Evolutionary conservation across 53 echinoderm and acorn worm genomes (phyloP), one percentile per base, ranked within the genome.

Genomic region (Apostichopus leukothele): DNA sequence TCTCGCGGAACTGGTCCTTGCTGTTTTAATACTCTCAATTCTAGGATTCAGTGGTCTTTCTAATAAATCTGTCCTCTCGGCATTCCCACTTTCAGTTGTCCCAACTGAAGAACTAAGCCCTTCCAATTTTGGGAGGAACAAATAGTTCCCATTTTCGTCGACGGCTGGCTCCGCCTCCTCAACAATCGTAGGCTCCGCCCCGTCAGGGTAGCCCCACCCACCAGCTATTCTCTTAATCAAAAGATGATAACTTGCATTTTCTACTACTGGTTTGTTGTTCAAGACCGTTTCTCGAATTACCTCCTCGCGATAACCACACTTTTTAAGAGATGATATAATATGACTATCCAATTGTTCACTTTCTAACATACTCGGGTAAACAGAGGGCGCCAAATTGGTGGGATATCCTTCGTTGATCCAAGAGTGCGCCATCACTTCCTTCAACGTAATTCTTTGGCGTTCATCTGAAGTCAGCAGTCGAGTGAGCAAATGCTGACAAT

Each of bases 331-430:
- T 13, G 84, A 80, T 73, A 96, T 66, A 26, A 94, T 78, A 20
- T 88, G 75, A 12, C 60, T 26, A 76, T 93, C 90, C 3, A 93
- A 55, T 23, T 89, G 53, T 4, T 88, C 89, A 5, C 81, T 88
- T 4, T 74, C 53, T 12, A 87, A 57, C 53, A 90, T 83, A 50
- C 66, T 85, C 12, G 94, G 88, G 83, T 83, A 91, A 50, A 54
- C 73, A 13, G 89, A 86, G 8, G 96, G 92, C 52, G 75, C 86
- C 60, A 96, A 89, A 63, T 86, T 79, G 9, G 67, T 67, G 10
- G 93, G 89, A 90, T 94, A 90, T 14, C 96, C 96, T 54, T 92
- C 89, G 71, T 96, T 96, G 13, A 96, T 93, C 96, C 96, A 96
- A 5, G 94, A 89, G 60, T 96, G 96, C 52, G 84, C 79, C 96